A percentile compares a stretch with the other conserved stretches of the same genome.
Evolutionary conservation across 2,797 vertebrate species (phyloP).

Genomic region (Phrynocephalus vlangalii): DNA sequence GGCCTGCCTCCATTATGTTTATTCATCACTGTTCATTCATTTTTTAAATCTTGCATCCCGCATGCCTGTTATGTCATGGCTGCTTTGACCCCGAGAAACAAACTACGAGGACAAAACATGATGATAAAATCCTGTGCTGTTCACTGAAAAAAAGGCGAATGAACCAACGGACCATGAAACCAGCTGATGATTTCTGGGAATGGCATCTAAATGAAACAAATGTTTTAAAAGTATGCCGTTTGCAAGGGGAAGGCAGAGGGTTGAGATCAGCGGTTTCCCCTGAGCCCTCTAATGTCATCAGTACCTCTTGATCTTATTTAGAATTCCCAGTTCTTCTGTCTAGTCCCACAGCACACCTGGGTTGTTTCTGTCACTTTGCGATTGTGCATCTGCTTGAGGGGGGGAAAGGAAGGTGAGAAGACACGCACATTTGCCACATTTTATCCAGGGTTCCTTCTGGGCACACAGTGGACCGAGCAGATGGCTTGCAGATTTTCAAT

Average conservation of each 20-base stretch:
- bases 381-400: slow-evolving; percentile 31
- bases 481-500: slow-evolving; percentile 40
- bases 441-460: not conserved
- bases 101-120: slow-evolving; percentile 5
- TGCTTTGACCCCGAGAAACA: slow-evolving; percentile 13
- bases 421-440: slow-evolving; percentile 39
- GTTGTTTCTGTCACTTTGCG: slow-evolving; percentile 29
- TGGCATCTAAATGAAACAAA: slow-evolving; percentile 19
- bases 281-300: slow-evolving; percentile 2
- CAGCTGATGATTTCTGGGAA: slow-evolving; percentile 42
- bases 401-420: slow-evolving; percentile 25
- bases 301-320: slow-evolving; percentile 42
- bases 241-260: not conserved
- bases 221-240: slow-evolving; percentile 32
- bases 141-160: too few relatives aligned
- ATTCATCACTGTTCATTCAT: not conserved
- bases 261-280: not conserved
- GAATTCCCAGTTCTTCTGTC: slow-evolving; percentile 36
- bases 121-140: not conserved
- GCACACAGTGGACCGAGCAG: slow-evolving; percentile 10
- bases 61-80: not conserved
- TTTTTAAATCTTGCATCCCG: not conserved
- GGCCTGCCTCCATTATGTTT: too few relatives aligned
- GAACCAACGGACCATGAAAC: slow-evolving; percentile 38
- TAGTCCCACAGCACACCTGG: not conserved